Conservation (phyloP, 2,797 vertebrate genomes). For the Anisognathus igniventris region DNA sequence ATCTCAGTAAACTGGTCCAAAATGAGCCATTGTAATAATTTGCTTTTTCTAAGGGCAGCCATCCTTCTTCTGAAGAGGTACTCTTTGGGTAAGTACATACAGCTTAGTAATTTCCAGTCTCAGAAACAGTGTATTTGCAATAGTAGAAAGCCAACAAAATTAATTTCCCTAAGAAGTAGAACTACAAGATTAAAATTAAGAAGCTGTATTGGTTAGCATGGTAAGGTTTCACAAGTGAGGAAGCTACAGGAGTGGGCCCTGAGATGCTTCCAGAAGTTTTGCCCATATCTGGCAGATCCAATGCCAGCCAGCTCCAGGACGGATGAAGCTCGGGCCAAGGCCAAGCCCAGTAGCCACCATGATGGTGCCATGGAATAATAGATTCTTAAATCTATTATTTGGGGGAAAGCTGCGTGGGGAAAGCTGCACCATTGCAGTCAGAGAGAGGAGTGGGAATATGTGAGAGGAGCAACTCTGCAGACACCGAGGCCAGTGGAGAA, state of each 20-base stretch:
- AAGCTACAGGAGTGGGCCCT: neutral
- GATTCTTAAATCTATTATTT: no score
- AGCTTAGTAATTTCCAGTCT: neutral
- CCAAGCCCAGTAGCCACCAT: rapidly evolving
- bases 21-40: neutral
- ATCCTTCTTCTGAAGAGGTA: neutral
- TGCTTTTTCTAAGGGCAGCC: neutral
- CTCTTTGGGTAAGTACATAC: neutral
- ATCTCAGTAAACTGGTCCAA: neutral
- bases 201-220: neutral
- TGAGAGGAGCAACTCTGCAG: neutral
- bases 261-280: neutral
- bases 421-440: neutral
- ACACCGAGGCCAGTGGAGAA: neutral
- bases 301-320: neutral
- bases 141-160: neutral
- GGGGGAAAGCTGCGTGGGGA: neutral
- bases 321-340: neutral
- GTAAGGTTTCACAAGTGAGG: neutral
- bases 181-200: neutral
- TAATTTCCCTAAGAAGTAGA: neutral
- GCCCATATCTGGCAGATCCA: neutral
- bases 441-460: neutral
- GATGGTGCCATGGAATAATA: neutral
- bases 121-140: neutral